Evolutionary conservation across 2,797 vertebrate genomes (phyloP).

Genomic region (Staurois parvus): DNA sequence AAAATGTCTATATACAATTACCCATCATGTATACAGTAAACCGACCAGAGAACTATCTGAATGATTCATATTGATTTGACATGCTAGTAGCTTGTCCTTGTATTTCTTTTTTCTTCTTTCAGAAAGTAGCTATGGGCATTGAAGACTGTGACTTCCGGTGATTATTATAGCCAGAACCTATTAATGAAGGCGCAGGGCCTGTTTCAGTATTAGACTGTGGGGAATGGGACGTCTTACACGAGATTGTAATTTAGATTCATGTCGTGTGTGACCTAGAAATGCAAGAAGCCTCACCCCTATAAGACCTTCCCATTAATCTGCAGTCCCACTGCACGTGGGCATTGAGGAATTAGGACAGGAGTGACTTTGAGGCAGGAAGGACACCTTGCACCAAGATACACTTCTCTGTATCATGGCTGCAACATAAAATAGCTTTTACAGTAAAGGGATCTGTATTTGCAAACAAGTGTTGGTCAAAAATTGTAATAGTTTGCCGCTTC

Average conservation of each 20-base stretch:
- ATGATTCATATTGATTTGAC: not conserved
- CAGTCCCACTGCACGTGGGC: constrained; percentile 40
- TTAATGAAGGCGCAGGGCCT: constrained; percentile 54
- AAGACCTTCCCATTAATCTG: constrained; percentile 72
- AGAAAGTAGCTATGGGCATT: constrained; percentile 50
- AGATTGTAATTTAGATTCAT: constrained; percentile 70
- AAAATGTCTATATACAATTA: not conserved
- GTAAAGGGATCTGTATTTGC: not conserved
- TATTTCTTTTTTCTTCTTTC: constrained; percentile 1
- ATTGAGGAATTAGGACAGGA: constrained; percentile 65
- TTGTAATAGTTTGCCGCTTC: not conserved
- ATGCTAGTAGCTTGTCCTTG: constrained; percentile 40
- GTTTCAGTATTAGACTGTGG: constrained; percentile 45
- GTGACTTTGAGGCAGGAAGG: constrained; percentile 44
- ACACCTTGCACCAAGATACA: constrained; percentile 36
- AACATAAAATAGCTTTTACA: not conserved
- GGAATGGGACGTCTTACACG: constrained; percentile 62
- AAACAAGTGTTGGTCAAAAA: not conserved
- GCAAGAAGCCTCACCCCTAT: constrained; percentile 67
- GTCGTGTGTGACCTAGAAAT: constrained; percentile 70
- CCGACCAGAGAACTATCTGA: constrained; percentile 7
- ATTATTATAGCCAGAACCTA: constrained; percentile 40
- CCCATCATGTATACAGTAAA: not conserved
- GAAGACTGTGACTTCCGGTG: constrained; percentile 41
- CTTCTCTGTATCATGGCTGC: constrained; percentile 15